These are phyloP conservation scores for Corythoichthys haematopterus DNA, from an alignment of 2,113 vertebrate species.

Conservation along the genomic window DNA sequence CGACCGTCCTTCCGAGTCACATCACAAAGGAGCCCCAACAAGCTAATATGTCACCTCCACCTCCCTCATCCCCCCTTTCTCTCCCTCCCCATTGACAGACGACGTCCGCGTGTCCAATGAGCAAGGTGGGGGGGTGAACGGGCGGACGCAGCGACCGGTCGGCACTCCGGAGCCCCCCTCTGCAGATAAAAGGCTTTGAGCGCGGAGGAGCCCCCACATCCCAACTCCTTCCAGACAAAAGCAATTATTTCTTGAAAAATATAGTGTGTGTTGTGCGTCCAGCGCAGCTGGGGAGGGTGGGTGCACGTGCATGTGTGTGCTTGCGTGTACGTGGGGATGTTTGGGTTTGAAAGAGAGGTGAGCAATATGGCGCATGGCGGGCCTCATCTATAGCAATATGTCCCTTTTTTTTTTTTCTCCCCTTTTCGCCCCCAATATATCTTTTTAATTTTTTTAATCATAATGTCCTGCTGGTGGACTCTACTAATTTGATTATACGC, in stretches of 20 bases:
- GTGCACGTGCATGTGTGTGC: constrained; percentile 47
- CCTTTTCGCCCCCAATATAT: constrained; percentile 31
- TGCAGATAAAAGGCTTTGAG: constrained; percentile 43
- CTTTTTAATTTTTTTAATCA: constrained; percentile 19
- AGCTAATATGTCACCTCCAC: not conserved
- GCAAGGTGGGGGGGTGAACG: constrained; percentile 1
- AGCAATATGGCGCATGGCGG: constrained; percentile 54
- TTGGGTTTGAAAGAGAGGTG: constrained; percentile 62
- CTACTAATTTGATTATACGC: not conserved
- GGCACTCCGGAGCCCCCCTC: constrained; percentile 75
- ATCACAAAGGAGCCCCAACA: constrained; percentile 32
- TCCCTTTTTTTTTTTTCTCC: constrained; percentile 30
- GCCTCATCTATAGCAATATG: constrained; percentile 65
- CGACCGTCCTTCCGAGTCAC: constrained; percentile 20
- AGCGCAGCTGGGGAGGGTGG: constrained; percentile 52
- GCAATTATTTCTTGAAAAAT: constrained; percentile 79
- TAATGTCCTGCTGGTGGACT: constrained; percentile 41
- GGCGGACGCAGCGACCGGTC: constrained; percentile 64
- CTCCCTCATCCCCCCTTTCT: constrained; percentile 12
- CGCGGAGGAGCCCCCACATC: constrained; percentile 66
- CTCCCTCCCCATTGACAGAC: constrained; percentile 66
- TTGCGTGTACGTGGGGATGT: constrained; percentile 22
- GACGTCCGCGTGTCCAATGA: constrained; percentile 65
- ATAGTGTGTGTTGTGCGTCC: constrained; percentile 72
- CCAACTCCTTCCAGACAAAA: constrained; percentile 79